phyloP scores from a whole-genome alignment of 2,797 vertebrate species.

The Lates japonicus region DNA sequence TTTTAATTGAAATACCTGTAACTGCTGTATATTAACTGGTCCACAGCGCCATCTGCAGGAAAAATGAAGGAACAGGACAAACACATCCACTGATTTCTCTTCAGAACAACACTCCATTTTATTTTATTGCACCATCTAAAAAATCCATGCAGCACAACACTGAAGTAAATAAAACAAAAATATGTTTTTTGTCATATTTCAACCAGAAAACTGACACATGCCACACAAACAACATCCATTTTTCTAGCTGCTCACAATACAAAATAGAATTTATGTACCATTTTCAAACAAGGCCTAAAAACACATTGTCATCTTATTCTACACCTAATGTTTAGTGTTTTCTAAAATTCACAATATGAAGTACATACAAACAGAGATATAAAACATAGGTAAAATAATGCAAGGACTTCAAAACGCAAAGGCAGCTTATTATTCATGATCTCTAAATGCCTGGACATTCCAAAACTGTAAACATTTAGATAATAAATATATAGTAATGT shows the following conservation, averaged over 20 bases:
- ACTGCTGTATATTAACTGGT: not conserved
- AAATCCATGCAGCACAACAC: slow-evolving; percentile 68
- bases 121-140: slow-evolving; percentile 66
- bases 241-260: slow-evolving; percentile 45
- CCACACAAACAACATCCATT: slow-evolving; percentile 54
- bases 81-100: not conserved
- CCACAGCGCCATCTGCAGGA: slow-evolving; percentile 66
- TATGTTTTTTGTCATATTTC: not conserved
- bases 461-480: slow-evolving; percentile 71
- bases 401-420: slow-evolving; percentile 54
- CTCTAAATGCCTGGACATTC: slow-evolving; percentile 62
- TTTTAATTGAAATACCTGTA: not conserved
- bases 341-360: slow-evolving; percentile 58
- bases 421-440: slow-evolving; percentile 48
- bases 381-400: slow-evolving; percentile 62
- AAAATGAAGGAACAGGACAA: not conserved
- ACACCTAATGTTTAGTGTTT: slow-evolving; percentile 37
- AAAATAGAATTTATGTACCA: slow-evolving; percentile 40
- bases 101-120: slow-evolving; percentile 37
- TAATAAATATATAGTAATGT: slow-evolving; percentile 47
- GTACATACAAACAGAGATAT: slow-evolving; percentile 59
- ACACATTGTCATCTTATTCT: slow-evolving; percentile 23
- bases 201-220: slow-evolving; percentile 43
- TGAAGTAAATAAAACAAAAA: slow-evolving; percentile 48
- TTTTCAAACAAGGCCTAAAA: slow-evolving; percentile 45